Base-by-base conservation (phyloP, 2,888 invertebrate species). In the Diarsia mendica region DNA sequence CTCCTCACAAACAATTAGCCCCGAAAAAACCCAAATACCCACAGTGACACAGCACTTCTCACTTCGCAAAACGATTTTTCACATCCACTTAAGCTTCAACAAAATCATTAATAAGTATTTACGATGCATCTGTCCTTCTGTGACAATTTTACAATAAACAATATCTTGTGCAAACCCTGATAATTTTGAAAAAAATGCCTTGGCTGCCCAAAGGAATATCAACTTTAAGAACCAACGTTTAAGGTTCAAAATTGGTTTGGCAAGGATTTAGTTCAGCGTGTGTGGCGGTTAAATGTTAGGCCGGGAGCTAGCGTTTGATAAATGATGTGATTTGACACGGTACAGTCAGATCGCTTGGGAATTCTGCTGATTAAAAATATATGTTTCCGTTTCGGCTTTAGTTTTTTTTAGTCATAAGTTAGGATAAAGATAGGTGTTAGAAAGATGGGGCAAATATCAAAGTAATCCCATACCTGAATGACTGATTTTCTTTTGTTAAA, bases 21-120 rank as follows among this genome's bases (percentile, higher is more conserved):
- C 60, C 8, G 46, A 73, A 66, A 73, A 76, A 68, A 75, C 55
- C 8, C 69, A 75, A 80, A 83, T 82, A 83, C 70, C 79, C 72
- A 78, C 85, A 86, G 77, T 87, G 88, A 89, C 80, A 74, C 67
- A 74, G 81, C 84, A 82, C 82, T 86, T 85, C 74, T 73, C 74
- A 69, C 75, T 83, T 71, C 77, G 69, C 84, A 86, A 75, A 83
- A 88, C 85, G 72, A 86, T 89, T 90, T 90, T 86, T 91, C 89
- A 89, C 87, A 86, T 86, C 84, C 87, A 92, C 91, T 89, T 89
- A 86, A 89, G 88, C 89, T 90, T 89, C 90, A 90, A 89, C 89
- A 72, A 80, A 79, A 91, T 92, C 93, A 94, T 94, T 93, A 92
- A 93, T 94, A 92, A 88, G 91, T 92, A 93, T 93, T 94, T 92